Evolutionary conservation across 2,113 vertebrate genomes (phyloP).

Genomic region (Chaenocephalus aceratus): DNA sequence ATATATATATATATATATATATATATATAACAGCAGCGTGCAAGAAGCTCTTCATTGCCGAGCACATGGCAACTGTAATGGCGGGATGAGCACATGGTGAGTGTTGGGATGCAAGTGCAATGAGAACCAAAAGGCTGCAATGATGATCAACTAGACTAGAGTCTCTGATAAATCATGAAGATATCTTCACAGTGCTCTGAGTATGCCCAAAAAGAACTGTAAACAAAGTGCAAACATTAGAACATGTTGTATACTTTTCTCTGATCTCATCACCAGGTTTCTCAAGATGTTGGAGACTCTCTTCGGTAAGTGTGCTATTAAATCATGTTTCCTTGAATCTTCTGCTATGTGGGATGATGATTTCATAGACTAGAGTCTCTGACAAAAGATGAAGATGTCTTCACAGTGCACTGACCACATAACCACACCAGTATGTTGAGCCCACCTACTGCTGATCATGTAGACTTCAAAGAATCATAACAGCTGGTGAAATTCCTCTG

Average conservation of each 20-base stretch:
- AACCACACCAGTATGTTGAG: background rate
- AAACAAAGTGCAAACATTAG: rapidly evolving
- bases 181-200: conserved; percentile 76
- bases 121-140: conserved; percentile 1
- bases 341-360: conserved; percentile 65
- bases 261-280: background rate
- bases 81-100: too few species aligned
- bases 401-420: conserved; percentile 71
- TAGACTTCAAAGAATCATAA: too few species aligned
- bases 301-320: conserved; percentile 13
- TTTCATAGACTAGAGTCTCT: conserved; percentile 72
- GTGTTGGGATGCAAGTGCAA: background rate
- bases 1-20: too few species aligned
- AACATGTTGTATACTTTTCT: background rate
- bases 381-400: conserved; percentile 57
- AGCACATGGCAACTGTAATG: background rate
- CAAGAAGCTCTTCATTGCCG: rapidly evolving
- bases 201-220: background rate
- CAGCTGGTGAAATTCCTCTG: too few species aligned
- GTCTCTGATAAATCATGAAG: conserved; percentile 75
- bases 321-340: background rate
- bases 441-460: conserved; percentile 7
- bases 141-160: conserved; percentile 78
- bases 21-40: too few species aligned
- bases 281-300: rapidly evolving